phyloP scores from a whole-genome alignment of 2,888 invertebrate genomes.

The Mechanitis messenoides region DNA sequence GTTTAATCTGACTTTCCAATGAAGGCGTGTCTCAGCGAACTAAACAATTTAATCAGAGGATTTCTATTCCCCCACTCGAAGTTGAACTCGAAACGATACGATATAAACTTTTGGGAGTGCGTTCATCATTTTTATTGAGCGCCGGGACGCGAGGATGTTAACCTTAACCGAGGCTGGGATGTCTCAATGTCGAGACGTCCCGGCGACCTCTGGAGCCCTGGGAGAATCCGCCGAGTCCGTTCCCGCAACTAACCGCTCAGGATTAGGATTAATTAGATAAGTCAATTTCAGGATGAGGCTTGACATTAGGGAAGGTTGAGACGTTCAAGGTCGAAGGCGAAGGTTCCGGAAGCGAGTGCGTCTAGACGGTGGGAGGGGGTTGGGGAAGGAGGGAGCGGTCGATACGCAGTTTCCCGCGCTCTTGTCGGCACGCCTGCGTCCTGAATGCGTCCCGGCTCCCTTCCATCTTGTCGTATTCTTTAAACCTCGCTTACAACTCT shows the following conservation, averaged over 20 bases:
- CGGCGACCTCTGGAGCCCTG: conserved; percentile 48
- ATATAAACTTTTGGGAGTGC: conserved; percentile 27
- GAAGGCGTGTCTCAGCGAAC: conserved; percentile 6
- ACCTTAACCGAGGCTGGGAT: conserved; percentile 56
- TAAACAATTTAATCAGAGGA: conserved; percentile 17
- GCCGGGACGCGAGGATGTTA: conserved; percentile 48
- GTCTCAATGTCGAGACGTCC: conserved; percentile 63
- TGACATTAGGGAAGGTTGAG: conserved; percentile 72
- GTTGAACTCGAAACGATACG: conserved; percentile 21
- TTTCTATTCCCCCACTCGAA: conserved; percentile 29
- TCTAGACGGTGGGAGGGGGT: conserved; percentile 69
- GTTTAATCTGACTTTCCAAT: conserved; percentile 8
- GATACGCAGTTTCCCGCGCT: conserved; percentile 76
- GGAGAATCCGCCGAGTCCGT: conserved; percentile 15
- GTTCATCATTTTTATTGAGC: conserved; percentile 39
- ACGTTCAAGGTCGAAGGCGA: conserved; percentile 74
- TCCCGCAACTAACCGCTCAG: conserved; percentile 22
- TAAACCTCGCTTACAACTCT: conserved; percentile 31
- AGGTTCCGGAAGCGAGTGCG: conserved; percentile 75
- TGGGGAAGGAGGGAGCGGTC: conserved; percentile 63
- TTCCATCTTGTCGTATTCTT: conserved; percentile 51
- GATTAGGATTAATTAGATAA: conserved; percentile 44
- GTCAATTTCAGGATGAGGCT: conserved; percentile 55
- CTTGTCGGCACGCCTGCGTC: conserved; percentile 64
- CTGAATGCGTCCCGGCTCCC: conserved; percentile 44